Conservation (phyloP, 2,888 invertebrate genomes). For the Sipha maydis region DNA sequence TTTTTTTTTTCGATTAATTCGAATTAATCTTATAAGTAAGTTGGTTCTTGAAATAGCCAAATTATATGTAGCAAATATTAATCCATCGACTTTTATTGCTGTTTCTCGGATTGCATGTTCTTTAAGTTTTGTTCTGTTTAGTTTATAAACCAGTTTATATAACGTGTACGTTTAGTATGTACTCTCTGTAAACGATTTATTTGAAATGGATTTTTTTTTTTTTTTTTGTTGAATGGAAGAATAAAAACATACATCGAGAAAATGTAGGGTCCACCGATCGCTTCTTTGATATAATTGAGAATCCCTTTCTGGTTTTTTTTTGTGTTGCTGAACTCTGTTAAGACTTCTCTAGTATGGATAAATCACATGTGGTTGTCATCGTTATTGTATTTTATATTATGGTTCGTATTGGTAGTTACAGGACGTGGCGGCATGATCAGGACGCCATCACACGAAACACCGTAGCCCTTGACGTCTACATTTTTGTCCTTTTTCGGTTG, state of each 20-base stretch:
- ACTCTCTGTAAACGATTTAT: neutral
- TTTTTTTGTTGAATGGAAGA: conserved; percentile 6
- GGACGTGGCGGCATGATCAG: neutral
- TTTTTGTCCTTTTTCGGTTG: conserved; percentile 39
- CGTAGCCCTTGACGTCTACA: neutral
- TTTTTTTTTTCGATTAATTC: neutral
- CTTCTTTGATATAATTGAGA: conserved; percentile 2
- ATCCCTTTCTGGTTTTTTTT: neutral
- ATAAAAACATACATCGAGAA: neutral
- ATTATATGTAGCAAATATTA: neutral
- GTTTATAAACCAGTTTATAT: conserved; percentile 26
- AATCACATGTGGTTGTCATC: conserved; percentile 37
- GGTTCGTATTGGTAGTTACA: conserved; percentile 11
- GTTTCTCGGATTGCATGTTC: neutral
- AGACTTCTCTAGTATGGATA: neutral
- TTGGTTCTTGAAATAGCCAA: neutral
- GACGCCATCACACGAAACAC: neutral
- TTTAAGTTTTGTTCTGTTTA: neutral
- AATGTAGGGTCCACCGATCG: neutral
- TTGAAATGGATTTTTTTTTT: neutral
- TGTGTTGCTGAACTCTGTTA: neutral
- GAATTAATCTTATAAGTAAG: neutral
- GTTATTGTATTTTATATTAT: neutral
- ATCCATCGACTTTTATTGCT: neutral
- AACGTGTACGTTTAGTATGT: neutral